A percentile compares a stretch with the other conserved stretches of the same genome.
phyloP scores from a whole-genome alignment of 2,888 invertebrate genomes.

The Rhodophaea formosa region DNA sequence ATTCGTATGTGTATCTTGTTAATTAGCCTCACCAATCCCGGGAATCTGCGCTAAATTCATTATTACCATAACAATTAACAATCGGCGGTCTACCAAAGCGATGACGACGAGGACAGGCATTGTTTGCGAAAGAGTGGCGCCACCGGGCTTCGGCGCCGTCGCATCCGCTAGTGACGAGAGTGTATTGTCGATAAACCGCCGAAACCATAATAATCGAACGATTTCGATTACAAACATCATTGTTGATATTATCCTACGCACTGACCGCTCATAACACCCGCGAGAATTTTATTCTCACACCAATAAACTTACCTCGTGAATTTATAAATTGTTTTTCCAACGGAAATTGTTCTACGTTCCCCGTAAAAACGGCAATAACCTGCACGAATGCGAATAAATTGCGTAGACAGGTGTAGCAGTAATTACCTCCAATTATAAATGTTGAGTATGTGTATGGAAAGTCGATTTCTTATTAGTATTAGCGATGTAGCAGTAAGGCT shows the following conservation, averaged over 20 bases:
- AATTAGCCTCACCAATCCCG: slow-evolving; percentile 17
- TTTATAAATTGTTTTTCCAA: slow-evolving; percentile 2
- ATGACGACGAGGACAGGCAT: slow-evolving; percentile 58
- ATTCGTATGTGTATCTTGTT: slow-evolving; percentile 15
- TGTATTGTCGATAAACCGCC: slow-evolving; percentile 49
- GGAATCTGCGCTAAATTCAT: slow-evolving; percentile 13
- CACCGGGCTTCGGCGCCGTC: slow-evolving; percentile 54
- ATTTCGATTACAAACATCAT: slow-evolving; percentile 41
- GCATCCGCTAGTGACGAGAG: slow-evolving; percentile 72
- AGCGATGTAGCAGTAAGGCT: not conserved
- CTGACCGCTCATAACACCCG: not conserved
- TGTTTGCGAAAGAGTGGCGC: slow-evolving; percentile 66
- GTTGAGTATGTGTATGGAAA: slow-evolving; percentile 12
- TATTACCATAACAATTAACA: slow-evolving; percentile 62
- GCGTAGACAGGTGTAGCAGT: slow-evolving; percentile 13
- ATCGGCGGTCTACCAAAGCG: slow-evolving; percentile 59
- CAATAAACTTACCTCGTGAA: slow-evolving; percentile 6
- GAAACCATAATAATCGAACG: slow-evolving; percentile 47
- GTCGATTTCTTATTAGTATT: slow-evolving; percentile 7
- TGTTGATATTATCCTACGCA: slow-evolving; percentile 38
- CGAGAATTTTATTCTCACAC: slow-evolving; percentile 15
- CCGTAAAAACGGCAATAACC: slow-evolving; percentile 15
- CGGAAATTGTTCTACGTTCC: slow-evolving; percentile 3
- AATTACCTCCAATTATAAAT: slow-evolving; percentile 20
- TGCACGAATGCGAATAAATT: slow-evolving; percentile 17